phyloP scores from a whole-genome alignment of 2,888 invertebrate species.

The Phasia obesa region DNA sequence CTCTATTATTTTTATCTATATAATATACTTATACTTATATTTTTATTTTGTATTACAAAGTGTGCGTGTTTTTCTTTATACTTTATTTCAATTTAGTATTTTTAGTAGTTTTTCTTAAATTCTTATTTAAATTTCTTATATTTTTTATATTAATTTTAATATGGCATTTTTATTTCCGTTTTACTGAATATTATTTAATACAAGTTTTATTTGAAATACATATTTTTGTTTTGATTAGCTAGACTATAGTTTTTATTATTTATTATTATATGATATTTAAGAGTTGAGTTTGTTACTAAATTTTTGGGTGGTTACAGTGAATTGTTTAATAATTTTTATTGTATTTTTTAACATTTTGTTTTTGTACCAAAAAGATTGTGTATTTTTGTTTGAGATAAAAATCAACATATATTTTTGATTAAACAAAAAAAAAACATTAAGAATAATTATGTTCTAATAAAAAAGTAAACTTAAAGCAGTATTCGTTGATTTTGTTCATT shows the following conservation, averaged over 20 bases:
- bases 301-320: conserved; percentile 66
- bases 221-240: conserved; percentile 21
- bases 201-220: conserved; percentile 40
- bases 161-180: conserved; percentile 57
- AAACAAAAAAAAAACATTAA: conserved; percentile 21
- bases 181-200: conserved; percentile 44
- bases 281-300: conserved; percentile 54
- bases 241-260: conserved; percentile 25
- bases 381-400: conserved; percentile 45
- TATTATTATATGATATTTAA: conserved; percentile 54
- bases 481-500: conserved; percentile 60
- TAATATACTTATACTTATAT: conserved; percentile 37
- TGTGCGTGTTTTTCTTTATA: conserved; percentile 70
- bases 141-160: conserved; percentile 51
- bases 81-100: conserved; percentile 59
- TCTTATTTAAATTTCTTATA: conserved; percentile 11
- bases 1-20: conserved; percentile 39
- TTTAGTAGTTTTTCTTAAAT: conserved; percentile 33
- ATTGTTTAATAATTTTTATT: conserved; percentile 61
- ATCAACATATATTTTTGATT: conserved; percentile 15
- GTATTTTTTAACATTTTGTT: conserved; percentile 53
- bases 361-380: conserved; percentile 69
- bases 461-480: conserved; percentile 56
- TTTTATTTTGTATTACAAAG: conserved; percentile 65
- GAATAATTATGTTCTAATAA: conserved; percentile 26